Evolutionary conservation across 2,113 vertebrate genomes (phyloP).

Genomic region (Perccottus glenii): DNA sequence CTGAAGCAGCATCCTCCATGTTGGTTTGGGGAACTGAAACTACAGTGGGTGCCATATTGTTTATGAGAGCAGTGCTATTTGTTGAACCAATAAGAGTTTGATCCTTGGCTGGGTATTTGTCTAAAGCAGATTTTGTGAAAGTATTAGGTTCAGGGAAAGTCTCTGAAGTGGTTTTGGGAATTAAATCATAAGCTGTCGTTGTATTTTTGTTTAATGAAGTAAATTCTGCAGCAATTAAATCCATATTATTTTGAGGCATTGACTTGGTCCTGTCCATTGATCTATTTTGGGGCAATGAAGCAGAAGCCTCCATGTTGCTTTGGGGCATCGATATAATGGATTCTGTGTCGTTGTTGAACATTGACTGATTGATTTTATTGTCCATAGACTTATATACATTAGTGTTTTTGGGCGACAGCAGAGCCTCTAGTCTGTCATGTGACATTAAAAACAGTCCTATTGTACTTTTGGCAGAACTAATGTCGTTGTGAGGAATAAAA

Average conservation of each 20-base stretch:
- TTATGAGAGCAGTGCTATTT: not conserved
- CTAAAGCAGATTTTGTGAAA: no score
- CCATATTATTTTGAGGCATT: not conserved
- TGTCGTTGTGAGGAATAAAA: no score
- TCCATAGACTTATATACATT: slow-evolving; percentile 2
- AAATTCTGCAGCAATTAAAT: not conserved
- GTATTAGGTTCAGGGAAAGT: not conserved
- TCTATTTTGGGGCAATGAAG: not conserved
- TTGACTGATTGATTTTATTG: not conserved
- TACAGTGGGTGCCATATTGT: not conserved
- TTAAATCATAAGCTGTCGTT: not conserved
- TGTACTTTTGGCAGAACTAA: not conserved
- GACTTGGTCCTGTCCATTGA: not conserved
- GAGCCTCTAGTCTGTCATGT: not conserved
- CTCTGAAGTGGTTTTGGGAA: not conserved
- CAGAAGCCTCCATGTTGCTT: not conserved
- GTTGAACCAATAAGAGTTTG: not conserved
- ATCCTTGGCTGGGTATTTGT: not conserved
- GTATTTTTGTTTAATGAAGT: not conserved
- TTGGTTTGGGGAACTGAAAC: not conserved
- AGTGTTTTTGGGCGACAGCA: not conserved
- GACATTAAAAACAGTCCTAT: not conserved
- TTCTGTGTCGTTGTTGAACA: not conserved
- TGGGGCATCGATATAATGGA: not conserved
- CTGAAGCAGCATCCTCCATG: not conserved